phyloP scores from a whole-genome alignment of 2,888 invertebrate genomes.

The Agrochola lota region DNA sequence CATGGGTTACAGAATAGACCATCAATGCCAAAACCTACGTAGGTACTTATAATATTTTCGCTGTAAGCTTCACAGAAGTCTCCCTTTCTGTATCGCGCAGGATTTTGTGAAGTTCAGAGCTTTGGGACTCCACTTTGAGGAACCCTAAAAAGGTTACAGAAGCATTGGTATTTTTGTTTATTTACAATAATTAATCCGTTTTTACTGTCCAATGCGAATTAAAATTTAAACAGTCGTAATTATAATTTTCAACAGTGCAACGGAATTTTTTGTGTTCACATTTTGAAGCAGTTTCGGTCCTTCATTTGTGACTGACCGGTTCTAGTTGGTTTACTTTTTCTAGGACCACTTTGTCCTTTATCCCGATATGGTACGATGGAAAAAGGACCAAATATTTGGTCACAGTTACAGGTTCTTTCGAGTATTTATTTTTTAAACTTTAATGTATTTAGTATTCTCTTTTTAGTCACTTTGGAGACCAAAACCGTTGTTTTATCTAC shows the following conservation, averaged over 20 bases:
- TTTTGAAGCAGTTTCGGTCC: constrained; percentile 44
- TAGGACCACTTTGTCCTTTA: constrained; percentile 32
- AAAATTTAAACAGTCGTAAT: constrained; percentile 58
- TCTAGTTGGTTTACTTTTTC: constrained; percentile 43
- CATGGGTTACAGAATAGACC: neutral
- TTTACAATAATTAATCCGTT: constrained; percentile 64
- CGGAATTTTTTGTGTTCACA: constrained; percentile 48
- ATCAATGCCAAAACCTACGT: neutral
- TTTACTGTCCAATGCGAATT: constrained; percentile 55
- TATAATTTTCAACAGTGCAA: constrained; percentile 57
- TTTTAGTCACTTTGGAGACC: neutral
- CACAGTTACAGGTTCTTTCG: constrained; percentile 5
- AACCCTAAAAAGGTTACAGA: constrained; percentile 54
- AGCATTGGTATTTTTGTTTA: constrained; percentile 55
- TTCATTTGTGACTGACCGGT: constrained; percentile 30
- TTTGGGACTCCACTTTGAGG: neutral
- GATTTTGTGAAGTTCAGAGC: neutral
- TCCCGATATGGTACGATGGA: neutral
- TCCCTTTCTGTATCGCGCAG: neutral
- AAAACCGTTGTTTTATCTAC: neutral
- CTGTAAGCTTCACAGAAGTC: neutral
- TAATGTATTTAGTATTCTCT: neutral
- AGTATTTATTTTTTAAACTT: constrained; percentile 16
- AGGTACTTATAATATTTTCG: neutral
- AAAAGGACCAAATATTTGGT: constrained; percentile 36